Percentiles rank a stretch among this genome's conserved stretches.
These are phyloP conservation scores for Ceratotherium simum DNA, from an alignment of 2,113 vertebrate genomes.

Conservation along the genomic window DNA sequence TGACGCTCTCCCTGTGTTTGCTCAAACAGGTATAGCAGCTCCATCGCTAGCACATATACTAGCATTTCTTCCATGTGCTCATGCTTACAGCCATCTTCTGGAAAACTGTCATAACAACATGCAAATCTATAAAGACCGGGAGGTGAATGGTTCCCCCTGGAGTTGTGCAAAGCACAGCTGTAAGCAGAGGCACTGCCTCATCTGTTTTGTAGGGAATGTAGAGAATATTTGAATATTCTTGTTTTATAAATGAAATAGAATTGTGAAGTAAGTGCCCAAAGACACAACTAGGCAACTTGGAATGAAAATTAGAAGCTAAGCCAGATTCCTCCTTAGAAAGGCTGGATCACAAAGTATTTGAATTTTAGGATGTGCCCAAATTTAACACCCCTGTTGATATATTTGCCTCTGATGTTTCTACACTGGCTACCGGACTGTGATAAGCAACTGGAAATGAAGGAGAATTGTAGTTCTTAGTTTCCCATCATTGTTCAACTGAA, in stretches of 20 bases:
- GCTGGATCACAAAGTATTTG: neutral
- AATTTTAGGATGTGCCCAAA: neutral
- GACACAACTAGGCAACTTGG: neutral
- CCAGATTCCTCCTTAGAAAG: neutral
- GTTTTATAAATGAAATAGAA: slow-evolving; percentile 39
- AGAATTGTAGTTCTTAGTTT: neutral
- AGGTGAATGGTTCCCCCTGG: neutral
- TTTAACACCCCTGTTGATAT: neutral
- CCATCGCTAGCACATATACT: neutral
- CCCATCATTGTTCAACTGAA: neutral
- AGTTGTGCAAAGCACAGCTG: neutral
- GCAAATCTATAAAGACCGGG: neutral
- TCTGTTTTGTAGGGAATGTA: neutral
- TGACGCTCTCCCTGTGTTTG: neutral
- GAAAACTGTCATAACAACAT: neutral
- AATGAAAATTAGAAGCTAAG: neutral
- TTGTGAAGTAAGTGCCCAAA: neutral
- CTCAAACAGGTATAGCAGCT: neutral
- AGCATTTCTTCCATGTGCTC: neutral
- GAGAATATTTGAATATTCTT: neutral
- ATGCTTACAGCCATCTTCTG: neutral
- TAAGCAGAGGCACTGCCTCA: neutral
- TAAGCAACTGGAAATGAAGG: neutral
- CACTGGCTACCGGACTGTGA: neutral
- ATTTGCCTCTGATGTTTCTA: slow-evolving; percentile 4